A percentile compares a stretch with the other conserved stretches of the same genome.
Evolutionary conservation across 2,113 vertebrate genomes (phyloP).

Genomic region (Clinocottus analis): DNA sequence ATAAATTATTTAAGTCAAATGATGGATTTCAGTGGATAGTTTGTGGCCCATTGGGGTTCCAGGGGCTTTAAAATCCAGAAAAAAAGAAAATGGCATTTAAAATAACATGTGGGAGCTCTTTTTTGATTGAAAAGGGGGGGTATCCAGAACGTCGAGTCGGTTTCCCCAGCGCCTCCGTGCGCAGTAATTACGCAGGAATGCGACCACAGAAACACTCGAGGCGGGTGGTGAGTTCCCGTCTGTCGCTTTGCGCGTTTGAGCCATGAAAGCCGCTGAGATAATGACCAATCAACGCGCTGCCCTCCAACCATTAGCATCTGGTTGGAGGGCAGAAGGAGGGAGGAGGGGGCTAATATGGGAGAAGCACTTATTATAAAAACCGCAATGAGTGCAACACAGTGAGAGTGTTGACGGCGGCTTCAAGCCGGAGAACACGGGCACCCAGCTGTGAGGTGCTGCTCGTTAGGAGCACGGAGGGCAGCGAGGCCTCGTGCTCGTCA

Average conservation of each 20-base stretch:
- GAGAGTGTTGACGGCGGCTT: constrained; percentile 48
- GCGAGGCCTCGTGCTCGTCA: background rate
- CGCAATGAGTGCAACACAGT: constrained; percentile 39
- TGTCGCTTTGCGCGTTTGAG: constrained; percentile 28
- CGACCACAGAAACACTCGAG: constrained; percentile 29
- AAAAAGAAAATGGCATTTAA: background rate
- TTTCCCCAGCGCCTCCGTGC: constrained; percentile 41
- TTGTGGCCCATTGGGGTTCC: background rate
- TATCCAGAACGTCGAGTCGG: background rate
- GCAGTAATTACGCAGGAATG: constrained; percentile 61
- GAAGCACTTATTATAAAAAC: constrained; percentile 50
- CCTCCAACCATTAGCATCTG: constrained; percentile 52
- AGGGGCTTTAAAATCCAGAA: background rate
- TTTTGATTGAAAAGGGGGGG: background rate
- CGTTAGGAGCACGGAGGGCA: constrained; percentile 1
- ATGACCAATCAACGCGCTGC: constrained; percentile 43
- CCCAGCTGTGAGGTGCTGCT: constrained; percentile 23
- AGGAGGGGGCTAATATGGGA: constrained; percentile 38
- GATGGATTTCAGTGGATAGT: background rate
- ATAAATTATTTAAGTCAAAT: background rate
- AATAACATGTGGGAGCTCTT: background rate
- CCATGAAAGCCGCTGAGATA: constrained; percentile 36
- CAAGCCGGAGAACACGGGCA: constrained; percentile 40
- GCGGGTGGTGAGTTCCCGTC: constrained; percentile 20
- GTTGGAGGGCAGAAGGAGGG: too few species aligned